Percentiles rank a stretch among this genome's conserved stretches.
These are phyloP conservation scores for Mus minutoides DNA, from an alignment of 2,797 vertebrate species.

Conservation along the genomic window DNA sequence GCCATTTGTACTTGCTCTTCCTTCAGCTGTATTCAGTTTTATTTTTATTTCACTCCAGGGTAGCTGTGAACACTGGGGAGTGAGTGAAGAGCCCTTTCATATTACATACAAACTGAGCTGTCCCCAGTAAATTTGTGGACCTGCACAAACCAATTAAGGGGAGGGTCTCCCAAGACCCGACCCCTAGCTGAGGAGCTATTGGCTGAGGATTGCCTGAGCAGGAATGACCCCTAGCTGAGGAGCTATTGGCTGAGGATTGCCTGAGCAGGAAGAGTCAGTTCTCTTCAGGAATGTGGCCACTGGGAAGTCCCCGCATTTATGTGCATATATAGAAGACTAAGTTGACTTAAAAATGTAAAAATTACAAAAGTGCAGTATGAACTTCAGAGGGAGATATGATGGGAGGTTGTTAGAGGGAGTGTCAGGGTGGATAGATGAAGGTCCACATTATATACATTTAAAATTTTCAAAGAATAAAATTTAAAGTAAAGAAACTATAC, in stretches of 20 bases:
- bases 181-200: neutral
- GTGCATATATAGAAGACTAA: neutral
- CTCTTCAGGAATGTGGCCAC: neutral
- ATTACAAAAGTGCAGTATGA: neutral
- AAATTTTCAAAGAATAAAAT: neutral
- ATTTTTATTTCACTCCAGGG: neutral
- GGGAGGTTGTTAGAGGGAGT: neutral
- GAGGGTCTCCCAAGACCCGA: neutral
- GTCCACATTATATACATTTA: no score
- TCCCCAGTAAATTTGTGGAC: neutral
- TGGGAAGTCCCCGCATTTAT: neutral
- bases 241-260: neutral
- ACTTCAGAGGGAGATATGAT: neutral
- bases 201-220: no score
- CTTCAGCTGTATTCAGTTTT: neutral
- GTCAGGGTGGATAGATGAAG: no score
- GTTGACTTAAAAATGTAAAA: neutral
- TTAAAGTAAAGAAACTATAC: neutral
- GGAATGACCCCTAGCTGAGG: neutral
- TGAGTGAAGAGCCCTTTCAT: neutral
- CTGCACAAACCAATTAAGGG: neutral
- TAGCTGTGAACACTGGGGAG: neutral
- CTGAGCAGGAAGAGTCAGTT: no score
- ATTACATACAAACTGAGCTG: neutral
- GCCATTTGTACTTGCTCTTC: neutral